These are phyloP conservation scores for Drosophila kikkawai DNA, from an alignment of 1,140 invertebrate genomes.

Conservation along the genomic window DNA sequence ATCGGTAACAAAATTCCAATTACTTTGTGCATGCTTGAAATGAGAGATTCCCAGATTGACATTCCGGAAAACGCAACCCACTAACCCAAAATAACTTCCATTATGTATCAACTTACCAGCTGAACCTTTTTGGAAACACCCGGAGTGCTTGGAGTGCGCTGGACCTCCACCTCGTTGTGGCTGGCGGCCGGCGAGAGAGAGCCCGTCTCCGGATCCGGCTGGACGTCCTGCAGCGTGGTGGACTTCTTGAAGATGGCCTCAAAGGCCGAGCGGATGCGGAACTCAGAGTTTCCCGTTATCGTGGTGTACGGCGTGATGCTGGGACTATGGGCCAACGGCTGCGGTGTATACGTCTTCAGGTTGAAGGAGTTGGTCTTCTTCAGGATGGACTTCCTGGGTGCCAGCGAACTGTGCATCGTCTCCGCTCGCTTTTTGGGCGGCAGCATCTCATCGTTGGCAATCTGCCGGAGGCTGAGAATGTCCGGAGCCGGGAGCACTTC, in stretches of 20 bases:
- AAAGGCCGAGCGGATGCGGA: slow-evolving; percentile 92
- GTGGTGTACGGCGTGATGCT: slow-evolving; percentile 92
- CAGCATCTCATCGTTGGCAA: slow-evolving; percentile 84
- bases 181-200: slow-evolving; percentile 65
- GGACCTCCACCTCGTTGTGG: slow-evolving; percentile 73
- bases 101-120: slow-evolving; percentile 88
- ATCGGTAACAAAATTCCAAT: slow-evolving; percentile 76
- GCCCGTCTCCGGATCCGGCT: slow-evolving; percentile 88
- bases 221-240: slow-evolving; percentile 92
- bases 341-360: slow-evolving; percentile 88
- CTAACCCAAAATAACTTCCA: no score
- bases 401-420: slow-evolving; percentile 86
- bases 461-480: slow-evolving; percentile 86
- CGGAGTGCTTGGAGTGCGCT: slow-evolving; percentile 89
- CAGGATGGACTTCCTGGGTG: slow-evolving; percentile 94
- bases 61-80: background rate
- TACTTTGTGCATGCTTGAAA: slow-evolving; percentile 78
- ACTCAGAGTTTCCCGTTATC: slow-evolving; percentile 93
- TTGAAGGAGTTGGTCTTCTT: slow-evolving; percentile 97
- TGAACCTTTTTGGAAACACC: slow-evolving; percentile 94
- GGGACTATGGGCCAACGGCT: slow-evolving; percentile 88
- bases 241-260: slow-evolving; percentile 96
- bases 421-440: slow-evolving; percentile 80
- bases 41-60: slow-evolving; percentile 23
- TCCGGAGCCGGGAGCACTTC: slow-evolving; percentile 88